These are phyloP conservation scores for Drosophila biarmipes DNA, from an alignment of 1,140 invertebrate genomes.

Conservation along the genomic window DNA sequence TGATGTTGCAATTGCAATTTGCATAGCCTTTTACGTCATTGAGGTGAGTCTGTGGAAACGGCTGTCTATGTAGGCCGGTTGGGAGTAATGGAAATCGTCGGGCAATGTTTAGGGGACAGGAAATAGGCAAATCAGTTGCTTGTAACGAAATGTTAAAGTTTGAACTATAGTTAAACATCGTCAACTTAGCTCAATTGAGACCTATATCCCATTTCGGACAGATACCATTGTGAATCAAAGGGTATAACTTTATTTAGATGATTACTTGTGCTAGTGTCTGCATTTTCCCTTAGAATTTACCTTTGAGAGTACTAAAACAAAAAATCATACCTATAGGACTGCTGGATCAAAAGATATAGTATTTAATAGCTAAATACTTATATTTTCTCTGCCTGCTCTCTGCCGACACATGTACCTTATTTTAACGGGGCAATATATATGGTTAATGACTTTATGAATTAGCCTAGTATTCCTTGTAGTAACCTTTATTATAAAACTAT, in stretches of 20 bases:
- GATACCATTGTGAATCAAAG: background rate
- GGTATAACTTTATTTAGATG: background rate
- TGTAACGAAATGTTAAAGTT: background rate
- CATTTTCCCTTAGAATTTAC: no score
- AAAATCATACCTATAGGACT: no score
- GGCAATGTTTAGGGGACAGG: background rate
- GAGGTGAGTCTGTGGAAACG: slow-evolving; percentile 30
- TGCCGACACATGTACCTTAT: no score
- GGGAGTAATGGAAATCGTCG: background rate
- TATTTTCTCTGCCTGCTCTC: no score
- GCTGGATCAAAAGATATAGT: no score
- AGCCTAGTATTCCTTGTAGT: background rate
- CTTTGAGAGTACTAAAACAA: no score
- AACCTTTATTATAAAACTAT: background rate
- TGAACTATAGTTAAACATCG: background rate
- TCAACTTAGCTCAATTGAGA: background rate
- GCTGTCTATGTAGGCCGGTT: background rate
- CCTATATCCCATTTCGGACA: background rate
- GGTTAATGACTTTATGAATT: no score
- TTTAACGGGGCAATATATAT: no score
- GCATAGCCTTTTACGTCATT: slow-evolving; percentile 45
- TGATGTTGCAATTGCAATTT: slow-evolving; percentile 46
- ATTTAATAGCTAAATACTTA: no score
- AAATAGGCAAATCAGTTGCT: slow-evolving; percentile 20
- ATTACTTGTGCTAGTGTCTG: no score